phyloP scores from a whole-genome alignment of 2,797 vertebrate species.

The Pseudopleuronectes americanus region DNA sequence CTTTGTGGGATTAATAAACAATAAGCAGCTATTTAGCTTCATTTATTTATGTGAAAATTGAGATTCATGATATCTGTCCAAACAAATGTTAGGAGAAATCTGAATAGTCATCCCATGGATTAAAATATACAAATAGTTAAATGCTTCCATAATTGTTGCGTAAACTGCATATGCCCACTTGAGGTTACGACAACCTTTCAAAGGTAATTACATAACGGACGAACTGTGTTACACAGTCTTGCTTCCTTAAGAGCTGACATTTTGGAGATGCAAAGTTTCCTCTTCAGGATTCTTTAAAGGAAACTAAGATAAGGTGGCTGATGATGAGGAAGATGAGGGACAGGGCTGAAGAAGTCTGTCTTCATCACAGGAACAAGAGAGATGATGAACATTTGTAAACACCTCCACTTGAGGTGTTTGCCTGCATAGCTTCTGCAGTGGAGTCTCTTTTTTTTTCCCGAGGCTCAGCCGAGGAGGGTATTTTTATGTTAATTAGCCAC shows the following conservation, averaged over 20 bases:
- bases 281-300: neutral
- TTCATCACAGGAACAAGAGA: slow-evolving; percentile 63
- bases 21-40: neutral
- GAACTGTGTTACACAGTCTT: slow-evolving; percentile 2
- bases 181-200: neutral
- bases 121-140: slow-evolving; percentile 7
- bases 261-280: slow-evolving; percentile 5
- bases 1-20: slow-evolving; percentile 13
- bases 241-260: slow-evolving; percentile 16
- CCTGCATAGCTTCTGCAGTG: slow-evolving; percentile 30
- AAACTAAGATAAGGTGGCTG: slow-evolving; percentile 15
- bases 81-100: too few relatives aligned
- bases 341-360: slow-evolving; percentile 23
- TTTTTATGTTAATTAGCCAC: slow-evolving; percentile 72
- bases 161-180: neutral
- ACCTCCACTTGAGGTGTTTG: slow-evolving; percentile 42
- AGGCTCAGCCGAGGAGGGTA: slow-evolving; percentile 46
- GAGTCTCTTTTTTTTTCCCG: slow-evolving; percentile 20
- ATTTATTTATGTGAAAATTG: neutral
- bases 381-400: slow-evolving; percentile 61
- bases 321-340: slow-evolving; percentile 23
- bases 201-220: too few relatives aligned
- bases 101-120: too few relatives aligned
- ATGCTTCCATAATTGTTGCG: neutral
- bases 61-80: neutral